These are phyloP conservation scores for Omphaloscelis lunosa DNA, from an alignment of 2,888 invertebrate genomes.

Conservation along the genomic window DNA sequence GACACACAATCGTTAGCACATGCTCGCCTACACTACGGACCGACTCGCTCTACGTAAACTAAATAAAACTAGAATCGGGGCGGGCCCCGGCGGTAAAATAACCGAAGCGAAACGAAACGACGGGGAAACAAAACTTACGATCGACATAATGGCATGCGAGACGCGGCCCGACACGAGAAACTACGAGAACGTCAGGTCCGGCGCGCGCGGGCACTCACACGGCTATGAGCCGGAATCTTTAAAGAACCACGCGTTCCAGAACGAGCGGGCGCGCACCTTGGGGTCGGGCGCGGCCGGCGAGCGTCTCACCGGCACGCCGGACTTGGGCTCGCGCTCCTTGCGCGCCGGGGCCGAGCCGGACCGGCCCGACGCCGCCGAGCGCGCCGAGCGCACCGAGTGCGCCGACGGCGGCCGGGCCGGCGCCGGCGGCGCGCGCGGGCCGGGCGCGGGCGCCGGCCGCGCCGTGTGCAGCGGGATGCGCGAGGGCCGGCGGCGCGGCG, in stretches of 20 bases:
- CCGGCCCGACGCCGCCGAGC: slow-evolving; percentile 66
- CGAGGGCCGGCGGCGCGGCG: slow-evolving; percentile 91
- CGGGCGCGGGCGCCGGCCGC: slow-evolving; percentile 68
- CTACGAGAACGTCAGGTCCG: slow-evolving; percentile 62
- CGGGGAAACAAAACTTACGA: slow-evolving; percentile 85
- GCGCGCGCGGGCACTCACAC: slow-evolving; percentile 65
- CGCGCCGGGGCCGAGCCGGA: slow-evolving; percentile 70
- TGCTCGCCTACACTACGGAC: slow-evolving; percentile 73
- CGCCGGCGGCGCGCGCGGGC: slow-evolving; percentile 77
- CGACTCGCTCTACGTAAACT: slow-evolving; percentile 70
- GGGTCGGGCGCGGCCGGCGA: slow-evolving; percentile 84
- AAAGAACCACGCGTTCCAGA: slow-evolving; percentile 92
- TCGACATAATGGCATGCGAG: slow-evolving; percentile 89
- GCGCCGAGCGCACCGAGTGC: slow-evolving; percentile 78
- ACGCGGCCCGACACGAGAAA: slow-evolving; percentile 69
- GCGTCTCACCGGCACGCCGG: slow-evolving; percentile 77
- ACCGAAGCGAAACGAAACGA: slow-evolving; percentile 70
- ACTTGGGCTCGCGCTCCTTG: slow-evolving; percentile 74
- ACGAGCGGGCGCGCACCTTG: slow-evolving; percentile 94
- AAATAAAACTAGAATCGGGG: slow-evolving; percentile 65
- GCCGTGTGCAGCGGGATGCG: slow-evolving; percentile 77
- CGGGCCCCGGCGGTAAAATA: slow-evolving; percentile 58
- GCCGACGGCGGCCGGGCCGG: slow-evolving; percentile 73
- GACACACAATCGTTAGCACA: slow-evolving; percentile 72
- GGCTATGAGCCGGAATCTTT: slow-evolving; percentile 82